These are phyloP conservation scores for Drosophila paramelanica DNA, from an alignment of 2,888 invertebrate species.

Conservation along the genomic window DNA sequence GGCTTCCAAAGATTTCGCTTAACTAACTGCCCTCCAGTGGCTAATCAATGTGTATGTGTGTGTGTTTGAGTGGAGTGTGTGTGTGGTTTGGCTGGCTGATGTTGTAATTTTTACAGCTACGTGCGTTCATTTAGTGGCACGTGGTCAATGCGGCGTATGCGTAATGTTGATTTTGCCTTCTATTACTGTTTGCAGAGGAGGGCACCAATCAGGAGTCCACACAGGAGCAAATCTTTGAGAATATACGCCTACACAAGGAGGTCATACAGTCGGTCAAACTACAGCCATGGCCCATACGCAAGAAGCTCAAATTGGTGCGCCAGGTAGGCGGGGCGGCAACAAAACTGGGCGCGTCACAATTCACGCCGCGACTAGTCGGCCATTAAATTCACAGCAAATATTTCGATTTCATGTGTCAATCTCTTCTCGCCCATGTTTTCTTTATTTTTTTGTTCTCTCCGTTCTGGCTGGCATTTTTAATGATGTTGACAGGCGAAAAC, in stretches of 20 bases:
- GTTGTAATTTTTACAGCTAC: conserved; percentile 63
- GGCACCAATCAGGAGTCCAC: conserved; percentile 87
- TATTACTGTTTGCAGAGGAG: conserved; percentile 87
- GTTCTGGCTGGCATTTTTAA: conserved; percentile 54
- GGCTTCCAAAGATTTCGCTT: conserved; percentile 84
- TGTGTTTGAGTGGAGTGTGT: neutral
- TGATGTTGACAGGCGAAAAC: conserved; percentile 89
- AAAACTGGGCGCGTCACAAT: conserved; percentile 52
- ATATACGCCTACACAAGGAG: conserved; percentile 95
- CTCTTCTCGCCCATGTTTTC: conserved; percentile 37
- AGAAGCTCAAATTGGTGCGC: conserved; percentile 92
- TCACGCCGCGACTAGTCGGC: conserved; percentile 50
- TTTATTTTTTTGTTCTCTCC: neutral
- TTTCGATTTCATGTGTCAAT: conserved; percentile 70
- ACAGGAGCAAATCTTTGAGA: conserved; percentile 95
- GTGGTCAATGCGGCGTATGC: conserved; percentile 62
- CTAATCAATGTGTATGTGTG: conserved; percentile 65
- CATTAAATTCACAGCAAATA: conserved; percentile 69
- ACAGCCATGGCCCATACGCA: conserved; percentile 93
- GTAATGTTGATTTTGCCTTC: conserved; percentile 82
- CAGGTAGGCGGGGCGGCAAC: conserved; percentile 85
- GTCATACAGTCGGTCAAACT: conserved; percentile 94
- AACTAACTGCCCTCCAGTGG: conserved; percentile 64
- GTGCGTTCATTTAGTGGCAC: conserved; percentile 60
- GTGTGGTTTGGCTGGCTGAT: conserved; percentile 25